Conservation (phyloP, 2,888 invertebrate genomes). For the Cryptocheilus praepositus region DNA sequence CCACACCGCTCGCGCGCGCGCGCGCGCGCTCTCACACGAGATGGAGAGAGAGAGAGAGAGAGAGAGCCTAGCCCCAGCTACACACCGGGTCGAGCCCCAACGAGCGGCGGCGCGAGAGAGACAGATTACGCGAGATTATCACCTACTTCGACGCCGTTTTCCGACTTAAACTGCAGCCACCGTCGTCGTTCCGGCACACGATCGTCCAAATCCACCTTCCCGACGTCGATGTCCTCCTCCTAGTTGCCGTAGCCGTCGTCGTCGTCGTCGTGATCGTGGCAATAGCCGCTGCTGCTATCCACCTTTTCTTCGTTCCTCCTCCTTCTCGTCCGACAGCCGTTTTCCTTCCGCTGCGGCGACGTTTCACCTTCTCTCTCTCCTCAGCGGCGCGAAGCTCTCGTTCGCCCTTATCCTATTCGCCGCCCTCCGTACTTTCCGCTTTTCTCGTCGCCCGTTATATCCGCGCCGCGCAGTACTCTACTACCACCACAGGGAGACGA, state of each 20-base stretch:
- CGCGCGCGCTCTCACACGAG: neutral
- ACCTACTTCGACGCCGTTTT: constrained; percentile 45
- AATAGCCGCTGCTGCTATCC: constrained; percentile 36
- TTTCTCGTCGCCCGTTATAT: constrained; percentile 26
- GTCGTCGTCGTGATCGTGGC: constrained; percentile 16
- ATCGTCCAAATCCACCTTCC: constrained; percentile 35
- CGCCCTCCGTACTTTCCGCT: constrained; percentile 22
- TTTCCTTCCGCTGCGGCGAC: neutral
- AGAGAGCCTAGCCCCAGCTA: constrained; percentile 33
- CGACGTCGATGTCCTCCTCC: constrained; percentile 14
- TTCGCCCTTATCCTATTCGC: constrained; percentile 5
- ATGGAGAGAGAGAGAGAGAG: constrained; percentile 26
- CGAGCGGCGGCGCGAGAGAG: constrained; percentile 26
- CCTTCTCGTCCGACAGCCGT: neutral
- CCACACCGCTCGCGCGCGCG: constrained; percentile 38
- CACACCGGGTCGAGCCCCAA: constrained; percentile 43
- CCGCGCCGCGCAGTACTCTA: constrained; percentile 10
- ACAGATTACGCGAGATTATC: constrained; percentile 45
- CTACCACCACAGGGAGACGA: too few species aligned
- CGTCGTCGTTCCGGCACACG: constrained; percentile 33
- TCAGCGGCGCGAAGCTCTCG: constrained; percentile 8
- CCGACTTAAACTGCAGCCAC: constrained; percentile 41
- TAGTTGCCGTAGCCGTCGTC: constrained; percentile 14
- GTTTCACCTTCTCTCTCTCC: neutral
- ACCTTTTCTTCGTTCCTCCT: constrained; percentile 19